phyloP scores from a whole-genome alignment of 2,113 vertebrate species.

The Notarius lentiginosus region DNA sequence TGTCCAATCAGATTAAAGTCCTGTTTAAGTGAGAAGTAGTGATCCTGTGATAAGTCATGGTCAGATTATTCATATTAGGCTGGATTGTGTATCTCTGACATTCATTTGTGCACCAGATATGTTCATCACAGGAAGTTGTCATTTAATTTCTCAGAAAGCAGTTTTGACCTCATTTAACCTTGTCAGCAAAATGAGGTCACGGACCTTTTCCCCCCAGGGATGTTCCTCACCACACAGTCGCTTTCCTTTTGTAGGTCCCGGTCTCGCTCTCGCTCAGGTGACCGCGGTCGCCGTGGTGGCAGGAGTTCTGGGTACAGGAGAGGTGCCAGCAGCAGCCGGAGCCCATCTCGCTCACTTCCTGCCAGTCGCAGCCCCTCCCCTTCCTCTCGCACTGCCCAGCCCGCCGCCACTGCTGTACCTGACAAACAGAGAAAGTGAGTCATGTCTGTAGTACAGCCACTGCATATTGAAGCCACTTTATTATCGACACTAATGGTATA shows the following conservation, averaged over 20 bases:
- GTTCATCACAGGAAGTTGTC: neutral
- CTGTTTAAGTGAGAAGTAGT: neutral
- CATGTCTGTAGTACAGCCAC: neutral
- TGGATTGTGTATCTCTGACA: neutral
- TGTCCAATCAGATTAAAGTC: neutral
- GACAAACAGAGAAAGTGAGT: conserved; percentile 95
- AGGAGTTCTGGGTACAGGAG: conserved; percentile 66
- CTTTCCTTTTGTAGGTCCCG: conserved; percentile 66
- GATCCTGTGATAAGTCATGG: neutral
- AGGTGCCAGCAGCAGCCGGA: conserved; percentile 73
- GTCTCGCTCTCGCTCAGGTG: conserved; percentile 81
- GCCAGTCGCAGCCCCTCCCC: conserved; percentile 77
- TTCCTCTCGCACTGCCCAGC: conserved; percentile 70
- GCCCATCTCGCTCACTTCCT: conserved; percentile 75
- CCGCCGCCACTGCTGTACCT: conserved; percentile 68
- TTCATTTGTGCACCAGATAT: neutral
- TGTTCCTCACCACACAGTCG: neutral
- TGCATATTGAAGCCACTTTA: neutral
- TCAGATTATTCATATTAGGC: neutral
- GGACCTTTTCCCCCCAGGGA: too few species aligned
- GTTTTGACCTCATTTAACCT: neutral
- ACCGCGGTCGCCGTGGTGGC: conserved; percentile 74
- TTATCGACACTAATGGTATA: neutral
- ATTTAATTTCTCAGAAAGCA: neutral
- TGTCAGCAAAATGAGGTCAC: neutral